phyloP scores from a whole-genome alignment of 2,113 vertebrate genomes.

The Anolis carolinensis region DNA sequence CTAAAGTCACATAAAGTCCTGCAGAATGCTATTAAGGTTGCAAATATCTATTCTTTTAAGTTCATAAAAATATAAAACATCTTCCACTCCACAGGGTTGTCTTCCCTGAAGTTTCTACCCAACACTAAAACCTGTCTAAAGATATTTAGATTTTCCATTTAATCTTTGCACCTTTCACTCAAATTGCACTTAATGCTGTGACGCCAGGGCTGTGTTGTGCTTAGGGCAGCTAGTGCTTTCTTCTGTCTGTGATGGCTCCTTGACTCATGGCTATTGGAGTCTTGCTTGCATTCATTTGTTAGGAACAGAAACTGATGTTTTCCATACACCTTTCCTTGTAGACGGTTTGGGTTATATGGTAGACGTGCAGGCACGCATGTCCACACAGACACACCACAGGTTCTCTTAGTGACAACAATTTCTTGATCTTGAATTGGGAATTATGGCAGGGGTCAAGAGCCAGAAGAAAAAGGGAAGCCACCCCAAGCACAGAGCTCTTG shows the following conservation, averaged over 20 bases:
- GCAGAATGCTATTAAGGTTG: conserved; percentile 55
- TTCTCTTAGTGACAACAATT: not conserved
- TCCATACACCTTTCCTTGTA: not conserved
- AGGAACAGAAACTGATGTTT: not conserved
- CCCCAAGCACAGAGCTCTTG: not conserved
- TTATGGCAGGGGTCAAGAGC: no score
- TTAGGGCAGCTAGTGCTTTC: not conserved
- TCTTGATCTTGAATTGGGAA: not conserved
- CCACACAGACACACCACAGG: not conserved
- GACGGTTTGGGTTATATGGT: not conserved
- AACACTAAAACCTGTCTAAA: conserved; percentile 21
- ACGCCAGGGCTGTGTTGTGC: not conserved
- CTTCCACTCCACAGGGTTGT: conserved; percentile 52
- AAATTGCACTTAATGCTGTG: conserved; percentile 15
- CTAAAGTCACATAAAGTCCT: conserved; percentile 57
- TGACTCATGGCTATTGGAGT: not conserved
- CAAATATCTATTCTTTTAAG: conserved; percentile 50
- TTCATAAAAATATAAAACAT: conserved; percentile 68
- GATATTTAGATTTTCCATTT: conserved; percentile 5
- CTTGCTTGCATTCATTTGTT: not conserved
- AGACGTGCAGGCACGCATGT: not conserved
- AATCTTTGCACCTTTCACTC: conserved; percentile 31
- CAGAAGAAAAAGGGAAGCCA: not conserved
- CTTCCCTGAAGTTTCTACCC: conserved; percentile 43
- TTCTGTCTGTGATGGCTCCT: not conserved